Percentiles rank a stretch among this genome's conserved stretches.
Conservation (phyloP, 2,113 vertebrate genomes). For the Hystrix cristata region DNA sequence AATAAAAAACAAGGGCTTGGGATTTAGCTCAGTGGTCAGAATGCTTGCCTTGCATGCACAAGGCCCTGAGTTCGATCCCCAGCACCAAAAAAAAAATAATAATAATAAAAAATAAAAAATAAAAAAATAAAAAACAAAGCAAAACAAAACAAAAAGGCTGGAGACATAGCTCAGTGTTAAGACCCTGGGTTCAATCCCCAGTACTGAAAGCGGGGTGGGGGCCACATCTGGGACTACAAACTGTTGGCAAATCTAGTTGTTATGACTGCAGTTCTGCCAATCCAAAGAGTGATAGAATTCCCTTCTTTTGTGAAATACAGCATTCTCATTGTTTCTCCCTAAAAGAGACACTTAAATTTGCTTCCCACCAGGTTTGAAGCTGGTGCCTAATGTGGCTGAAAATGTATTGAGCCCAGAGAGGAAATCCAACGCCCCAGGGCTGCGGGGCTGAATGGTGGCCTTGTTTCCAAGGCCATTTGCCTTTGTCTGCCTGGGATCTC, state of each 20-base stretch:
- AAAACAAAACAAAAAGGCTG: not conserved
- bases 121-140: not conserved
- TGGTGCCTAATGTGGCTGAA: slow-evolving; percentile 80
- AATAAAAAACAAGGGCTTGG: too few species aligned
- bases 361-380: slow-evolving; percentile 77
- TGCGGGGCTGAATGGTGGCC: slow-evolving; percentile 33
- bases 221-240: not conserved
- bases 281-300: slow-evolving; percentile 19
- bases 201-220: not conserved
- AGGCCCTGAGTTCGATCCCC: too few species aligned
- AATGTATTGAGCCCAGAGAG: slow-evolving; percentile 73
- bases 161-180: not conserved
- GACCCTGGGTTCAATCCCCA: not conserved
- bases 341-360: slow-evolving; percentile 80
- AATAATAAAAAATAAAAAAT: too few species aligned
- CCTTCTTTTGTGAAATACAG: slow-evolving; percentile 75
- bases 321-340: slow-evolving; percentile 70
- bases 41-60: too few species aligned
- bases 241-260: not conserved
- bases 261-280: slow-evolving; percentile 30
- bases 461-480: slow-evolving; percentile 65
- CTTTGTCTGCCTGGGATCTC: slow-evolving; percentile 77
- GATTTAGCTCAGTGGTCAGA: too few species aligned
- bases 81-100: too few species aligned
- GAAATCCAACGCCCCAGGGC: slow-evolving; percentile 68